These are phyloP conservation scores for Crotalus helleri DNA, from an alignment of 2,113 vertebrate species.

Conservation along the genomic window DNA sequence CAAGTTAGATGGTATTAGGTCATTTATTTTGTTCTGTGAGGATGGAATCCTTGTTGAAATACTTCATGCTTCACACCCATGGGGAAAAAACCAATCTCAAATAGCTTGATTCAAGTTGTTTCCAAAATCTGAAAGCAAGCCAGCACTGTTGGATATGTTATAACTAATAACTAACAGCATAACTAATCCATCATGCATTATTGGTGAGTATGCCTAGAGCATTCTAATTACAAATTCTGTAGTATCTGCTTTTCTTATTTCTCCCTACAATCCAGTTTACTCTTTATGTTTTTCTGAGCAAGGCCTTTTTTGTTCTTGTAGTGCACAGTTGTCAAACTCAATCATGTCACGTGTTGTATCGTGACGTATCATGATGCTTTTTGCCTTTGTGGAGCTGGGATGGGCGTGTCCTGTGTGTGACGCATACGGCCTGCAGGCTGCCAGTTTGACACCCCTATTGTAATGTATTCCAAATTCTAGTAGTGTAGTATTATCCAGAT, in stretches of 20 bases:
- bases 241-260: not conserved
- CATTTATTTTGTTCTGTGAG: slow-evolving; percentile 6
- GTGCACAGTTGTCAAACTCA: too few species aligned
- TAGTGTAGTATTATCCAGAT: not conserved
- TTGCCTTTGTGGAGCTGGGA: too few species aligned
- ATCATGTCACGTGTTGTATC: too few species aligned
- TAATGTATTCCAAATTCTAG: not conserved
- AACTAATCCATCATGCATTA: not conserved
- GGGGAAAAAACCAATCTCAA: not conserved
- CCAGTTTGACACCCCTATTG: too few species aligned
- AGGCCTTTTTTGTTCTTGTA: not conserved
- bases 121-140: slow-evolving; percentile 3
- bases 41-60: not conserved
- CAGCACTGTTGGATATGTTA: slow-evolving; percentile 21
- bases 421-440: too few species aligned
- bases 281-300: not conserved
- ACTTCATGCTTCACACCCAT: not conserved
- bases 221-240: not conserved
- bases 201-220: not conserved
- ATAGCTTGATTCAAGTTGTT: slow-evolving; percentile 6
- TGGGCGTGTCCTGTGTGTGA: too few species aligned
- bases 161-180: not conserved
- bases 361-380: too few species aligned
- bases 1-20: not conserved
- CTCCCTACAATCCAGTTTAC: not conserved